Conservation (phyloP, 2,888 invertebrate species). For the Cheilosia variabilis region DNA sequence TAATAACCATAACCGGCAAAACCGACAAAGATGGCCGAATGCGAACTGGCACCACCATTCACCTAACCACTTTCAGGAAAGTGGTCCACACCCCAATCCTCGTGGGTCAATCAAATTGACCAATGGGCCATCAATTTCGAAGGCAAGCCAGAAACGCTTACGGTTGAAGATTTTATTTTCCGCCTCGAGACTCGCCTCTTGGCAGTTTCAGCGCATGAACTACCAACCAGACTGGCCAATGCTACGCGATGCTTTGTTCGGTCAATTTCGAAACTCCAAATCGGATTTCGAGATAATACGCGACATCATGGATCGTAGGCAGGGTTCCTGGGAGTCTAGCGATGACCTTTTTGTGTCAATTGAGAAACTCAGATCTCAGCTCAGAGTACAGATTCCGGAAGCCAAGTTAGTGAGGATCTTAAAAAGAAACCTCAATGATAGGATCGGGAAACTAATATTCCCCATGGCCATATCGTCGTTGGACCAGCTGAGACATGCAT, state of each 20-base stretch:
- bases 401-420: background rate
- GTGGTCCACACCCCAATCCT: too few species aligned
- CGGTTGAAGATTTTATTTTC: background rate
- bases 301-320: background rate
- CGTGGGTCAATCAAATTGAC: background rate
- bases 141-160: background rate
- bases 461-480: background rate
- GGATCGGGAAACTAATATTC: background rate
- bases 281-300: constrained; percentile 4
- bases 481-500: background rate
- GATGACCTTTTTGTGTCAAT: background rate
- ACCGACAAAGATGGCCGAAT: too few species aligned
- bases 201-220: constrained; percentile 5
- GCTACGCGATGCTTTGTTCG: background rate
- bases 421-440: background rate
- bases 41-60: too few species aligned
- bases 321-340: background rate
- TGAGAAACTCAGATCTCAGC: background rate
- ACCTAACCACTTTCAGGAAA: too few species aligned
- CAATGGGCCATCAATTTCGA: constrained; percentile 9
- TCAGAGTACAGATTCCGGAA: constrained; percentile 1
- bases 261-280: background rate
- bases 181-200: background rate
- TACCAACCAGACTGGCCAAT: background rate
- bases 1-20: too few species aligned